Percentiles rank a stretch among this genome's conserved stretches.
These are phyloP conservation scores for Apodemus speciosus DNA, from an alignment of 2,113 vertebrate species.

Conservation along the genomic window DNA sequence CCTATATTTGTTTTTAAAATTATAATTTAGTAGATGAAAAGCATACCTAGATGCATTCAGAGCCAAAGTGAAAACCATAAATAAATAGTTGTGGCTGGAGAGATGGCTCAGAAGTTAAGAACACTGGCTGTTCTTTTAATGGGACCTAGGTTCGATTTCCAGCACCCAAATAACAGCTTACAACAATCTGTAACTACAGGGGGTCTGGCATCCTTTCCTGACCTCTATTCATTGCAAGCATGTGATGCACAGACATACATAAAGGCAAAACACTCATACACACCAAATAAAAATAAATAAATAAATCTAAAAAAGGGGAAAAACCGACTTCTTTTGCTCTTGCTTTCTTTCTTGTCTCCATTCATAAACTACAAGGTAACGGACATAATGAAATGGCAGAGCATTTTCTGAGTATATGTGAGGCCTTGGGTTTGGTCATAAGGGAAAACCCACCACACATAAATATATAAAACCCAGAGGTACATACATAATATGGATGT, in stretches of 20 bases:
- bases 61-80: conserved; percentile 44
- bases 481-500: background rate
- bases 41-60: background rate
- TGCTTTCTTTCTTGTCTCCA: conserved; percentile 22
- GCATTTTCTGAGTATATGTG: background rate
- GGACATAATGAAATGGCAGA: no score
- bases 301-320: background rate
- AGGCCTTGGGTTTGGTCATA: background rate
- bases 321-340: background rate
- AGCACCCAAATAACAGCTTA: background rate
- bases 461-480: background rate
- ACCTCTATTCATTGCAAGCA: background rate
- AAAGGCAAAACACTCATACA: background rate
- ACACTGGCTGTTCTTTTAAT: background rate
- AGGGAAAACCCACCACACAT: background rate
- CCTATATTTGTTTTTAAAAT: conserved; percentile 36
- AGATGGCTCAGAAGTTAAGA: background rate
- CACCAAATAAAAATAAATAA: background rate
- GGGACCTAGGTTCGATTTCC: background rate
- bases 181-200: background rate
- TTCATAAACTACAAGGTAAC: background rate
- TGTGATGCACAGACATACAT: background rate
- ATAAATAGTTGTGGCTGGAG: background rate
- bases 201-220: background rate
- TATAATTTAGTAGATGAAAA: conserved; percentile 46